These are phyloP conservation scores for Pristiophorus japonicus DNA, from an alignment of 2,113 vertebrate genomes.

Conservation along the genomic window DNA sequence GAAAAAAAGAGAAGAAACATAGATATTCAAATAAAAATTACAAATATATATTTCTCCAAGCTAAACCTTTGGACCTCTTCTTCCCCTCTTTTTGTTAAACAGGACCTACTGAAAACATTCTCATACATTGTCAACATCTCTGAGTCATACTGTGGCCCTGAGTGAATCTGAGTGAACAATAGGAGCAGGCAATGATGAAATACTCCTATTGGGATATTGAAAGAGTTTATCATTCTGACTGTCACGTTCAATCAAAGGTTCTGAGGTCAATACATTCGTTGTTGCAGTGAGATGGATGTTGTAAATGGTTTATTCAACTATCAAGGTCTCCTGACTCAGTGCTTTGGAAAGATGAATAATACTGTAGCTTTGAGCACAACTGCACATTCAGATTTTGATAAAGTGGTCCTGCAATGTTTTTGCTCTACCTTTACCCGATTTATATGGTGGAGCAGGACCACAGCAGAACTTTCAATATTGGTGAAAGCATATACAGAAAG, in stretches of 20 bases:
- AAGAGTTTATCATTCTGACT: neutral
- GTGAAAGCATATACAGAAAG: no score
- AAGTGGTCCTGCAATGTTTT: no score
- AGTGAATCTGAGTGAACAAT: neutral
- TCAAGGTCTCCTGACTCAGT: neutral
- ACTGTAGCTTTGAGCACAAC: no score
- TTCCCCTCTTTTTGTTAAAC: neutral
- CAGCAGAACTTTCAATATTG: no score
- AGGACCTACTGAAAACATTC: neutral
- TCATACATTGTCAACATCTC: neutral
- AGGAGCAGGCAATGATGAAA: neutral
- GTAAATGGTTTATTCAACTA: neutral
- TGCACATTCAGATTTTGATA: no score
- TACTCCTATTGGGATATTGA: neutral
- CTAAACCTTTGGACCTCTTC: no score
- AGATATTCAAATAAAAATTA: neutral
- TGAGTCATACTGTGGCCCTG: neutral
- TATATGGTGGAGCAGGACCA: no score
- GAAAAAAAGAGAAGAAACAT: neutral
- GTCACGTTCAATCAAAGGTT: neutral
- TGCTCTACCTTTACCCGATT: no score
- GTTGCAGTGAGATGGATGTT: neutral
- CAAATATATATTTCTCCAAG: neutral
- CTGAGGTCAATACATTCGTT: neutral
- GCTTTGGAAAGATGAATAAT: neutral